phyloP scores from a whole-genome alignment of 1,140 invertebrate species.

The Lasioglossum baleicum region DNA sequence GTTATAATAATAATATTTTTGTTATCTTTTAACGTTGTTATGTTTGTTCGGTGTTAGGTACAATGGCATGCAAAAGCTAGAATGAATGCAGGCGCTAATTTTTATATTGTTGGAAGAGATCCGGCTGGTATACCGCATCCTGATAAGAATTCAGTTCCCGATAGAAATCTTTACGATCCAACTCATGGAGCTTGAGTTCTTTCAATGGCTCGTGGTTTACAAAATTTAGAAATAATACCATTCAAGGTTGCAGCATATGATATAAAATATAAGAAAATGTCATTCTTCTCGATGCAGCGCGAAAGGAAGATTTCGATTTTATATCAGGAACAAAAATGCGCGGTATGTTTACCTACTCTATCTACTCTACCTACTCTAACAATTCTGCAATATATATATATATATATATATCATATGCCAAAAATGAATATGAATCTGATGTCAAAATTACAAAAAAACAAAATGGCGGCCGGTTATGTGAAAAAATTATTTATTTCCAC shows the following conservation, averaged over 20 bases:
- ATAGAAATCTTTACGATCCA: slow-evolving; percentile 95
- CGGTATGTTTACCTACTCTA: slow-evolving; percentile 75
- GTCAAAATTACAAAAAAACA: too few species aligned
- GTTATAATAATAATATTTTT: neutral
- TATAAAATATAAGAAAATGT: slow-evolving; percentile 91
- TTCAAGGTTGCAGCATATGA: slow-evolving; percentile 99
- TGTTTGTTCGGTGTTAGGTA: slow-evolving; percentile 82
- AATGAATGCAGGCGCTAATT: slow-evolving; percentile 97
- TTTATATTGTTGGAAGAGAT: slow-evolving; percentile 99
- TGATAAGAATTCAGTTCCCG: slow-evolving; percentile 82
- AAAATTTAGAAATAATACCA: slow-evolving; percentile 96
- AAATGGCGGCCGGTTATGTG: too few species aligned
- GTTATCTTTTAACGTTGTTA: neutral
- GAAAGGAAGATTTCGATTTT: slow-evolving; percentile 96
- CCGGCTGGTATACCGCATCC: slow-evolving; percentile 98
- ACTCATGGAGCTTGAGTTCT: slow-evolving; percentile 95
- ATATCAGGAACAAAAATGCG: slow-evolving; percentile 99
- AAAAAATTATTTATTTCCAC: too few species aligned
- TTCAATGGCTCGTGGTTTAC: slow-evolving; percentile 94
- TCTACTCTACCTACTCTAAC: neutral
- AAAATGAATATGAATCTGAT: too few species aligned
- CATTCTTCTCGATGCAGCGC: slow-evolving; percentile 93
- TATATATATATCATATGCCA: too few species aligned
- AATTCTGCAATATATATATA: too few species aligned
- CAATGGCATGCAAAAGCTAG: slow-evolving; percentile 99